Evolutionary conservation across 2,113 vertebrate species (phyloP), one percentile per base, ranked within the genome.

Genomic region (Zingel zingel): DNA sequence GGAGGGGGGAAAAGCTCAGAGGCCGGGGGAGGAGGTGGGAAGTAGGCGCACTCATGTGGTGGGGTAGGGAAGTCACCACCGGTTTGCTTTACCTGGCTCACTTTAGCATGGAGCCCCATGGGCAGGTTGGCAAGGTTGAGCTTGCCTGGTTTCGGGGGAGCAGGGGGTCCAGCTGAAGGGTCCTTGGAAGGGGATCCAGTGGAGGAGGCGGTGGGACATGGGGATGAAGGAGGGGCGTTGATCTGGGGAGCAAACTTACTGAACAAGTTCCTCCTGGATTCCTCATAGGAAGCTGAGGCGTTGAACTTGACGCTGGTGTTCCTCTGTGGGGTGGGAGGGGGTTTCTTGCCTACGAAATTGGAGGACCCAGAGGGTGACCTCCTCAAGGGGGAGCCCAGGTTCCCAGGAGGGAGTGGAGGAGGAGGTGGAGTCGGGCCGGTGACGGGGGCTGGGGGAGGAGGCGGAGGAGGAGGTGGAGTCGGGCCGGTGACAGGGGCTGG

Each of bases 101-200:
- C 93, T 58, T 93, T 94, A 53, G 94, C 96, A 74, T 96, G 97
- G 0, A 96, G 96, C 5, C 95, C 96, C 62, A 95, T 56, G 0
- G 98, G 97, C 33, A 99, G 94, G 86, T 94, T 93, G 62, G 96
- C 84, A 56, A 99, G 94, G 81, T 96, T 97, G 9, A 99, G 97
- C 78, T 98, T 98, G 14, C 97, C 98, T 7, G 98, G 98, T 90
- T 99, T 99, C 2, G 97, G 97, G 23, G 97, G 97, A 27, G 97
- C 97, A 33, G 94, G 95, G 8, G 98, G 97, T 63, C 96, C 97
- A 0, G 85, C 79, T 13, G 93, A 84, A 3, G 92, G 82, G 48
- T 99, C 98, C 90, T 96, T 98, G 47, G 91, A 92, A 72, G 97
- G 96, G 14, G 93, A 94, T 8, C 86, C 83, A n/a, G 84, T 88